Conservation (phyloP, 2,888 invertebrate species). For the Eristalinus sepulchralis region DNA sequence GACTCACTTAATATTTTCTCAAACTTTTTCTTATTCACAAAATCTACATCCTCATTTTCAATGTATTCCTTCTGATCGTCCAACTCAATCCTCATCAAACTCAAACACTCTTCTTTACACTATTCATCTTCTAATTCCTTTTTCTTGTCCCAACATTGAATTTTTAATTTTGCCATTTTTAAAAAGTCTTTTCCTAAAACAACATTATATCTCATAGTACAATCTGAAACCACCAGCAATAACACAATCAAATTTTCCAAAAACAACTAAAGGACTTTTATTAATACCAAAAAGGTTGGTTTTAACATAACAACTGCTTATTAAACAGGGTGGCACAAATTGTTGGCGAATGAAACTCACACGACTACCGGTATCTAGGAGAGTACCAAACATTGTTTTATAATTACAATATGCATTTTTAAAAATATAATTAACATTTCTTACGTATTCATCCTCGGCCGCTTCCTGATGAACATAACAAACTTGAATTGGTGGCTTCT, state of each 20-base stretch:
- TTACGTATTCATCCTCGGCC: neutral
- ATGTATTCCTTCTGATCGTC: neutral
- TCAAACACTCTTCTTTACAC: slow-evolving; percentile 8
- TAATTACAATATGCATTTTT: neutral
- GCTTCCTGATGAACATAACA: neutral
- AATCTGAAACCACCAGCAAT: slow-evolving; percentile 54
- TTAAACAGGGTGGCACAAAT: slow-evolving; percentile 18
- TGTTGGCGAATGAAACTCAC: slow-evolving; percentile 28
- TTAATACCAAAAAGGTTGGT: slow-evolving; percentile 30
- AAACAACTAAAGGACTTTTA: slow-evolving; percentile 24
- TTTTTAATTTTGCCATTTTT: slow-evolving; percentile 27
- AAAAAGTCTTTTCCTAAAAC: slow-evolving; percentile 25
- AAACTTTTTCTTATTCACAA: slow-evolving; percentile 17
- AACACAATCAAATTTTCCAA: slow-evolving; percentile 42
- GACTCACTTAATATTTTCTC: slow-evolving; percentile 22
- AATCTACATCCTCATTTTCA: neutral
- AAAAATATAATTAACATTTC: slow-evolving; percentile 2
- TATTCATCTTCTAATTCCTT: neutral
- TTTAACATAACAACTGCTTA: neutral
- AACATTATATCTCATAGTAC: neutral
- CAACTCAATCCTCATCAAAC: slow-evolving; percentile 37
- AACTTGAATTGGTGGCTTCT: no score
- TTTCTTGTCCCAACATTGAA: neutral
- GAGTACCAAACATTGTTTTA: slow-evolving; percentile 2
- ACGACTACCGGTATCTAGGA: slow-evolving; percentile 14